Conservation (phyloP, 2,113 vertebrate genomes). For the Acanthochromis polyacanthus region DNA sequence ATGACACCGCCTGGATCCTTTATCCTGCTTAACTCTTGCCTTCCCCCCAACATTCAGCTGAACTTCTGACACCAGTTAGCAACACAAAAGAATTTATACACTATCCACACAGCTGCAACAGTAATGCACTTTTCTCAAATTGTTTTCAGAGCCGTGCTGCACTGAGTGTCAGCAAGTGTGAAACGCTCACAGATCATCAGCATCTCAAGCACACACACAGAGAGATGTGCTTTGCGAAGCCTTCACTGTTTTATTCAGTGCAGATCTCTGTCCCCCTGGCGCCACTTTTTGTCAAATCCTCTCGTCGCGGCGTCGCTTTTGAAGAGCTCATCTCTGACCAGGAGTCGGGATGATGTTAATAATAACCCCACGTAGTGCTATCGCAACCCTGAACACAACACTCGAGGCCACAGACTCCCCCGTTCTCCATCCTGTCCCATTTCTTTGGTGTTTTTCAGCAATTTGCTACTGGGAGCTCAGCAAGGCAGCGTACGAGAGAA, state of each 20-base stretch:
- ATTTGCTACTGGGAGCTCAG: slow-evolving; percentile 44
- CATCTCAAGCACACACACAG: not conserved
- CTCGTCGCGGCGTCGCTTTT: slow-evolving; percentile 44
- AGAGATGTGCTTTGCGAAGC: slow-evolving; percentile 1
- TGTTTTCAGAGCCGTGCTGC: not conserved
- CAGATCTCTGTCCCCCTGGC: slow-evolving; percentile 48
- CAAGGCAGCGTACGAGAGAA: slow-evolving; percentile 52
- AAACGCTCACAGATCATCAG: slow-evolving; percentile 6
- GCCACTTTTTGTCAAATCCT: slow-evolving; percentile 50
- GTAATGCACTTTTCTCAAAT: not conserved
- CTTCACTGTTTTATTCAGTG: slow-evolving; percentile 38
- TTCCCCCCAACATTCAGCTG: not conserved
- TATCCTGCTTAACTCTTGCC: not conserved
- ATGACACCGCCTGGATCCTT: not conserved
- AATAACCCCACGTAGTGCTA: slow-evolving; percentile 63
- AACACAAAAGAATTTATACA: not conserved
- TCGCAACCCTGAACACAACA: slow-evolving; percentile 52
- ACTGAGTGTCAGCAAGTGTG: slow-evolving; percentile 1
- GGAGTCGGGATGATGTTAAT: slow-evolving; percentile 67
- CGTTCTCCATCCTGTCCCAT: slow-evolving; percentile 48
- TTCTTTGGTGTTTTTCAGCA: slow-evolving; percentile 62
- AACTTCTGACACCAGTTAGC: slow-evolving; percentile 13
- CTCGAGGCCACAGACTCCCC: slow-evolving; percentile 63
- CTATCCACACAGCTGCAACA: not conserved
- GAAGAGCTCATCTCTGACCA: slow-evolving; percentile 65